phyloP scores from a whole-genome alignment of 2,113 vertebrate species.

The Crotophaga sulcirostris region DNA sequence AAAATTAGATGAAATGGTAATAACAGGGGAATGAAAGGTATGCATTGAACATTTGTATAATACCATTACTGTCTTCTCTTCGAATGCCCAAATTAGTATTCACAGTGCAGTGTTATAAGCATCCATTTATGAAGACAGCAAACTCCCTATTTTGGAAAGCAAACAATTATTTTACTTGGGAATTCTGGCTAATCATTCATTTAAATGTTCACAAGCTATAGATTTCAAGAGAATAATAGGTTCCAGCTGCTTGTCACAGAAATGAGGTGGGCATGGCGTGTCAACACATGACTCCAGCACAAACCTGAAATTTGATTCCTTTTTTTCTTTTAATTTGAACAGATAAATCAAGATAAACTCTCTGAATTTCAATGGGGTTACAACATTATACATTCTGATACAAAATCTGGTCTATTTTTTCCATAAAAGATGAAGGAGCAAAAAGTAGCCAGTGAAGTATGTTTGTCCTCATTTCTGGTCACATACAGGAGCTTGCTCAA shows the following conservation, averaged over 20 bases:
- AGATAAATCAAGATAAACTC: not conserved
- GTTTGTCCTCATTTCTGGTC: not conserved
- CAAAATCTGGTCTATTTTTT: not conserved
- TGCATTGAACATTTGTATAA: not conserved
- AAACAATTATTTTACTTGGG: not conserved
- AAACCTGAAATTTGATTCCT: not conserved
- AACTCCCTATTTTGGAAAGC: not conserved
- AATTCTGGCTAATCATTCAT: not conserved
- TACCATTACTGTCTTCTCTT: not conserved
- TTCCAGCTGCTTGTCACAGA: not conserved
- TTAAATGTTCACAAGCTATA: not conserved
- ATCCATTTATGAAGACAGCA: not conserved
- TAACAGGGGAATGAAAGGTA: not conserved
- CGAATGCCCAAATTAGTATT: not conserved
- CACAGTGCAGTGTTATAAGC: not conserved
- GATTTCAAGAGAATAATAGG: not conserved
- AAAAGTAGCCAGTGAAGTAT: not conserved
- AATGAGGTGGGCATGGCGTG: not conserved
- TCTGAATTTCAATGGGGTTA: not conserved
- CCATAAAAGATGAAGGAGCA: not conserved
- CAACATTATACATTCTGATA: not conserved
- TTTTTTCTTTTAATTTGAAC: not conserved
- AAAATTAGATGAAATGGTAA: not conserved
- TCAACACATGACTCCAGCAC: not conserved
- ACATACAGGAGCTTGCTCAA: not conserved